A percentile compares a stretch with the other conserved stretches of the same genome.
These are phyloP conservation scores for Mastomys coucha DNA, from an alignment of 2,113 vertebrate species.

Conservation along the genomic window DNA sequence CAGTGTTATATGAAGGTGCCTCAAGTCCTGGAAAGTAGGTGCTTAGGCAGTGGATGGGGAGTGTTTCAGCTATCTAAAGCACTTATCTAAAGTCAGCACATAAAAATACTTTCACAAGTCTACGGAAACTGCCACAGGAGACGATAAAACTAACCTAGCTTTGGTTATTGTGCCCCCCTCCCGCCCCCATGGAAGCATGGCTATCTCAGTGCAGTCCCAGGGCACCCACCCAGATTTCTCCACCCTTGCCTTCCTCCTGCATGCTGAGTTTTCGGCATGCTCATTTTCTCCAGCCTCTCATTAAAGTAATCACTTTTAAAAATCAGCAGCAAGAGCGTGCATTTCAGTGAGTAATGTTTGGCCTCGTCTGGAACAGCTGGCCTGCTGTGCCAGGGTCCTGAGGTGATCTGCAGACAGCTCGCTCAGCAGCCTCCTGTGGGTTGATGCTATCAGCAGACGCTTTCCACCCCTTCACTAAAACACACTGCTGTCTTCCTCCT, in stretches of 20 bases:
- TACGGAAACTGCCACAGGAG: background rate
- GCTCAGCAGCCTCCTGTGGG: background rate
- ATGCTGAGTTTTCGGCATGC: background rate
- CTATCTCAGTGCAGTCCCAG: too few species aligned
- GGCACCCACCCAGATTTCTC: background rate
- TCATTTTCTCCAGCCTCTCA: constrained; percentile 46
- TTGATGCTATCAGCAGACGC: background rate
- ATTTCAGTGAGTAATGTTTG: background rate
- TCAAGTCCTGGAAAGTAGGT: background rate
- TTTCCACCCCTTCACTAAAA: background rate
- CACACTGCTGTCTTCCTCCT: background rate
- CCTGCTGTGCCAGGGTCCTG: background rate
- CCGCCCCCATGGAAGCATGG: too few species aligned
- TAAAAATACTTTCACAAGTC: background rate
- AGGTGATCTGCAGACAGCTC: background rate
- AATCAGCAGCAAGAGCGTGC: background rate
- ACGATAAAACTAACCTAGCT: background rate
- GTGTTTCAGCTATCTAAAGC: background rate
- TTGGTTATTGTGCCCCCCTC: background rate
- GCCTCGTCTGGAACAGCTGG: background rate
- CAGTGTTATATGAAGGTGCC: background rate
- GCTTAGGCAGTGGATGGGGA: background rate
- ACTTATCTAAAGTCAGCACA: background rate
- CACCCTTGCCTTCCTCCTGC: background rate
- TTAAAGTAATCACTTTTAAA: constrained; percentile 43